Evolutionary conservation across 2,113 vertebrate species (phyloP).

Genomic region (Hyaena hyaena): DNA sequence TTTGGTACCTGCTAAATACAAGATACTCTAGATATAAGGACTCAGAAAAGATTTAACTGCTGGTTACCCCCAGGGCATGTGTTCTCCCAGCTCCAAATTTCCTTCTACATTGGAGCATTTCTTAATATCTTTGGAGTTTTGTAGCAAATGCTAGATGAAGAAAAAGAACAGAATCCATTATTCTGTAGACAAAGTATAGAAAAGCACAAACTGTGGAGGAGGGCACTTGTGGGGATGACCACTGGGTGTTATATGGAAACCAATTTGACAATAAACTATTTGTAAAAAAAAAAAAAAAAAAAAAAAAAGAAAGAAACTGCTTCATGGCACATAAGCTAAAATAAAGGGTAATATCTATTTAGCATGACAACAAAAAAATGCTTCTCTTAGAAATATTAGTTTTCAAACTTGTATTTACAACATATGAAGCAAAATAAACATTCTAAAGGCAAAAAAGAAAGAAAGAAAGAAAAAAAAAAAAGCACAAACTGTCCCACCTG

Average conservation of each 20-base stretch:
- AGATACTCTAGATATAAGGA: neutral
- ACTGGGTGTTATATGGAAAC: too few species aligned
- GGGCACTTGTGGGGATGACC: too few species aligned
- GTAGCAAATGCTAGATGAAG: neutral
- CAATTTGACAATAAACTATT: too few species aligned
- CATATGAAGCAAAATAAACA: too few species aligned
- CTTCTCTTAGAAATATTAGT: too few species aligned
- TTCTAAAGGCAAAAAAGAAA: too few species aligned
- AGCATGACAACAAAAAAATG: too few species aligned
- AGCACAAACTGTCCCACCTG: neutral
- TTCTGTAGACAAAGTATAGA: neutral
- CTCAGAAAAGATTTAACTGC: neutral
- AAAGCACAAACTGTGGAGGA: neutral
- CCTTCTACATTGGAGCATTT: neutral
- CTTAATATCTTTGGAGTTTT: slow-evolving; percentile 22
- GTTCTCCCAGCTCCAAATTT: neutral
- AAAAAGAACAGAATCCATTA: neutral
- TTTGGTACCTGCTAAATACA: neutral
- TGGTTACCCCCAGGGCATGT: neutral
- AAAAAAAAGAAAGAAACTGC: too few species aligned
- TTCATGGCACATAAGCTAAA: too few species aligned
- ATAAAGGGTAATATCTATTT: too few species aligned
- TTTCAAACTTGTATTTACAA: too few species aligned
- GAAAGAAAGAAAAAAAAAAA: neutral
- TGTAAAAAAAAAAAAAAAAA: too few species aligned